A percentile compares a stretch with the other conserved stretches of the same genome.
These are phyloP conservation scores for Sander vitreus DNA, from an alignment of 2,113 vertebrate species.

Conservation along the genomic window DNA sequence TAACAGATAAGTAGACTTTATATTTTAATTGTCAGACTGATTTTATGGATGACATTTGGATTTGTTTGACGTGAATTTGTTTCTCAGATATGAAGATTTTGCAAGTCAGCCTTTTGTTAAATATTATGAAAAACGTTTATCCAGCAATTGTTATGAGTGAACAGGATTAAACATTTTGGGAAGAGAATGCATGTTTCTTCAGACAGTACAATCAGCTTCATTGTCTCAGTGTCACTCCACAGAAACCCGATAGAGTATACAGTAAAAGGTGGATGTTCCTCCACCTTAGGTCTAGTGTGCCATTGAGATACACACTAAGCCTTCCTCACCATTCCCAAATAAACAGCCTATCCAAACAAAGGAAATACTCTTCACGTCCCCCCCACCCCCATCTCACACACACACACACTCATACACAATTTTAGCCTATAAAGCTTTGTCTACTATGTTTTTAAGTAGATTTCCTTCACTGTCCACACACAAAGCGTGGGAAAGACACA, in stretches of 20 bases:
- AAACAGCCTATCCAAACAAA: slow-evolving; percentile 83
- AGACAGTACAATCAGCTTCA: slow-evolving; percentile 33
- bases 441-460: slow-evolving; percentile 79
- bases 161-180: slow-evolving; percentile 57
- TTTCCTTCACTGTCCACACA: slow-evolving; percentile 84
- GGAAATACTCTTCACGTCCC: slow-evolving; percentile 73
- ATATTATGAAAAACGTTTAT: slow-evolving; percentile 41
- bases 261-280: slow-evolving; percentile 74
- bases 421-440: slow-evolving; percentile 76
- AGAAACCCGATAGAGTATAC: slow-evolving; percentile 50
- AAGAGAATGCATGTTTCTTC: slow-evolving; percentile 56
- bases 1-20: neutral
- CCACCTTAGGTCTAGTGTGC: slow-evolving; percentile 64
- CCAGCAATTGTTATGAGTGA: slow-evolving; percentile 53
- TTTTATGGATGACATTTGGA: neutral
- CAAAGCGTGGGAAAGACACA: slow-evolving; percentile 86
- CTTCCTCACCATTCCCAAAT: slow-evolving; percentile 75
- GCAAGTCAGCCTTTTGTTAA: slow-evolving; percentile 13
- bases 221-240: slow-evolving; percentile 60
- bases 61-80: neutral
- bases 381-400: too few relatives aligned
- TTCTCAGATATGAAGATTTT: slow-evolving; percentile 9
- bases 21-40: neutral
- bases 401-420: slow-evolving; percentile 32
- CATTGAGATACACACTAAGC: slow-evolving; percentile 57